phyloP scores from a whole-genome alignment of 2,113 vertebrate species.

The Chlorodrepanis virens region DNA sequence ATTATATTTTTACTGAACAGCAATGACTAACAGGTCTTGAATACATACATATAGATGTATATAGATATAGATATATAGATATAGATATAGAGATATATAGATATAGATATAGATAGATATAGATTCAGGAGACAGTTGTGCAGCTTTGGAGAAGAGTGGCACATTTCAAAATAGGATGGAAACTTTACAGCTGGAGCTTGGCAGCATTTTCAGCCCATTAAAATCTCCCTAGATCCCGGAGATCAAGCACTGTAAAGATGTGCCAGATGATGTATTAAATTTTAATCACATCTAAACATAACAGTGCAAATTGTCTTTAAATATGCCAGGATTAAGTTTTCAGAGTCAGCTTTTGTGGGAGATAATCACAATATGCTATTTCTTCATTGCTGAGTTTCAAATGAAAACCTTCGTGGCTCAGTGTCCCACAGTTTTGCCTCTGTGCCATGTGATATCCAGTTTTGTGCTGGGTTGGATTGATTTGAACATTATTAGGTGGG shows the following conservation, averaged over 20 bases:
- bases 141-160: background rate
- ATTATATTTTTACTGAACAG: background rate
- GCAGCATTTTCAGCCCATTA: background rate
- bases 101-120: background rate
- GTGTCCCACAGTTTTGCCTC: background rate
- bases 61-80: too few species aligned
- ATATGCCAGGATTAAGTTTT: background rate
- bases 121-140: background rate
- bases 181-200: constrained; percentile 29
- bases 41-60: background rate
- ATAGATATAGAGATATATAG: too few species aligned
- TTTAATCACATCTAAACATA: background rate
- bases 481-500: background rate
- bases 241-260: constrained; percentile 2
- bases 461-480: background rate
- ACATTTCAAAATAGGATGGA: background rate
- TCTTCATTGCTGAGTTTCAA: background rate
- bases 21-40: background rate
- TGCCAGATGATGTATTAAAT: constrained; percentile 36
- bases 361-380: background rate
- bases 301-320: background rate
- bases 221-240: background rate
- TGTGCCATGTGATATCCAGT: background rate
- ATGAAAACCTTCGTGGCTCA: background rate
- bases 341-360: background rate